Percentiles rank a stretch among this genome's conserved stretches.
These are phyloP conservation scores for Poliocrania exsul DNA, from an alignment of 2,797 vertebrate genomes.

Conservation along the genomic window DNA sequence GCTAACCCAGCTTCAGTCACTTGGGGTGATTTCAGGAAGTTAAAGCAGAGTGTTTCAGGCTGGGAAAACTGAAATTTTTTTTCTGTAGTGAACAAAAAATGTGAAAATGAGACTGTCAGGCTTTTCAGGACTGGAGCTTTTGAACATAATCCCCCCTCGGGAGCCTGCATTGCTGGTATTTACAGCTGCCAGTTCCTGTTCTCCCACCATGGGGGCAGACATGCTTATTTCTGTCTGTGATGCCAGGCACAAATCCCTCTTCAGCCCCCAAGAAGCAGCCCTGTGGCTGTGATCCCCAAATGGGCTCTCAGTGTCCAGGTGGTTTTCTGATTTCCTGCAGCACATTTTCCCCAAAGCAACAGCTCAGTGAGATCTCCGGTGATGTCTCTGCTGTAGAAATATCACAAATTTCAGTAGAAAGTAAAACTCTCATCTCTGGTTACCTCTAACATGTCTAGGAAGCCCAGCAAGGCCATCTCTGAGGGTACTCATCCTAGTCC, in stretches of 20 bases:
- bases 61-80: background rate
- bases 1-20: background rate
- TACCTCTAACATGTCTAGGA: rapidly evolving
- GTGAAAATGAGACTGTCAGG: background rate
- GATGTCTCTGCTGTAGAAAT: background rate
- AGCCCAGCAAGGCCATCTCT: background rate
- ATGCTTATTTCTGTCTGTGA: background rate
- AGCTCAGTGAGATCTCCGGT: background rate
- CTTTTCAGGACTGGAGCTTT: background rate
- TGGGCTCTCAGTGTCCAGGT: background rate
- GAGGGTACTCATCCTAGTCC: background rate
- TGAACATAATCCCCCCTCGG: background rate
- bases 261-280: background rate
- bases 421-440: background rate
- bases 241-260: background rate
- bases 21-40: background rate
- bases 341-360: background rate
- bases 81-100: background rate
- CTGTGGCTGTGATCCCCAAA: background rate
- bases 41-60: background rate
- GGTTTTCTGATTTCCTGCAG: background rate
- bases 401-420: background rate
- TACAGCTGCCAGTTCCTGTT: background rate
- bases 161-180: background rate
- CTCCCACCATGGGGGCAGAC: background rate